These are phyloP conservation scores for Branchinecta sandiegonensis DNA, from an alignment of 2,888 invertebrate species.

Conservation along the genomic window DNA sequence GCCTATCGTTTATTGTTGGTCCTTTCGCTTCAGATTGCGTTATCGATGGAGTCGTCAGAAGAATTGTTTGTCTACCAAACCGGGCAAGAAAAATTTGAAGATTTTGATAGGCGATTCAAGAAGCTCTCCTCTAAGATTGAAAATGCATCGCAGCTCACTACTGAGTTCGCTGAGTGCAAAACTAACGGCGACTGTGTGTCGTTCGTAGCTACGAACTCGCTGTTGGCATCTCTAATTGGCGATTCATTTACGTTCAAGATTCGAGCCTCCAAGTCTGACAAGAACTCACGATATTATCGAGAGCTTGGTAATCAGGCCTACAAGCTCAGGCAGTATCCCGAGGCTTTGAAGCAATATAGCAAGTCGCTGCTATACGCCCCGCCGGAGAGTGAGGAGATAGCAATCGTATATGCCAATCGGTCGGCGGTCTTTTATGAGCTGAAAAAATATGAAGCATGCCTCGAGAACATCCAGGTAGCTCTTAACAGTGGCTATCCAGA, in stretches of 20 bases:
- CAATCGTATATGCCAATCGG: slow-evolving; percentile 28
- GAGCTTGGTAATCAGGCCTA: slow-evolving; percentile 14
- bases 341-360: slow-evolving; percentile 12
- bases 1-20: too few species aligned
- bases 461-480: slow-evolving; percentile 48
- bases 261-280: slow-evolving; percentile 6
- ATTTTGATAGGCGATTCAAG: slow-evolving; percentile 1
- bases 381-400: not conserved
- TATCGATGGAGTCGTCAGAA: too few species aligned
- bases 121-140: not conserved
- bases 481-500: slow-evolving; percentile 46
- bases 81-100: not conserved
- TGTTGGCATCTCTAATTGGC: not conserved
- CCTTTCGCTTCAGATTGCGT: too few species aligned
- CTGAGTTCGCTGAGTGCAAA: not conserved
- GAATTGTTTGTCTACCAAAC: not conserved
- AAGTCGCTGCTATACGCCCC: not conserved
- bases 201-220: not conserved
- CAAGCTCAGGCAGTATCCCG: not conserved
- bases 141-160: not conserved
- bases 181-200: not conserved
- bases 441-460: slow-evolving; percentile 41
- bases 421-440: slow-evolving; percentile 30
- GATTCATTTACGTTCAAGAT: slow-evolving; percentile 1
- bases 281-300: not conserved